Conservation (phyloP, 1,140 invertebrate genomes). For the Ephestia elutella region DNA sequence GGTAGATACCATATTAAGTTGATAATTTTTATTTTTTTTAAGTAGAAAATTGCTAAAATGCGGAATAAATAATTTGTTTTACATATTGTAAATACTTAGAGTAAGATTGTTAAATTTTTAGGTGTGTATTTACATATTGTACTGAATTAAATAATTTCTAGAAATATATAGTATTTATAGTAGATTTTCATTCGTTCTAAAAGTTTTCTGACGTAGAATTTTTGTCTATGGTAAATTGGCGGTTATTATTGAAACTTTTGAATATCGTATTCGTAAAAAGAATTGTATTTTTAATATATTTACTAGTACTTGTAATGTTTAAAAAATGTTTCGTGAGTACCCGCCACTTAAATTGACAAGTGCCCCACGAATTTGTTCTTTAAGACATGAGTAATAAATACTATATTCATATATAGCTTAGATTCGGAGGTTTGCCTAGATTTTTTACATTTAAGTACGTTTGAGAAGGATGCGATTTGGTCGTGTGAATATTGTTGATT, state of each 20-base stretch:
- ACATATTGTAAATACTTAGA: slow-evolving; percentile 48
- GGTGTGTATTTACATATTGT: slow-evolving; percentile 36
- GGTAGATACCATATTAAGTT: too few species aligned
- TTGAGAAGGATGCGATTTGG: not conserved
- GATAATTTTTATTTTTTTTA: not conserved
- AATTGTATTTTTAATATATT: slow-evolving; percentile 1
- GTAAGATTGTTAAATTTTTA: slow-evolving; percentile 58
- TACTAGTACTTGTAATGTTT: not conserved
- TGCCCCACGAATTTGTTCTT: not conserved
- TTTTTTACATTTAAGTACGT: not conserved
- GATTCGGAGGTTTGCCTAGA: not conserved
- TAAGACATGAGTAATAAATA: not conserved
- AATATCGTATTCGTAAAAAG: not conserved
- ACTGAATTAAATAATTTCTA: not conserved
- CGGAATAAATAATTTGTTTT: slow-evolving; percentile 2
- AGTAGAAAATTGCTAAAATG: slow-evolving; percentile 3
- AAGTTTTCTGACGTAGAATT: not conserved
- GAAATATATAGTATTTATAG: not conserved
- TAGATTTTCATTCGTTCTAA: not conserved
- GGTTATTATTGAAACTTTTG: slow-evolving; percentile 4
- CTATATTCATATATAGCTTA: not conserved
- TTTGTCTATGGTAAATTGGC: not conserved
- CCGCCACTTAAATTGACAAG: not conserved
- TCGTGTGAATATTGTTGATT: slow-evolving; percentile 1
- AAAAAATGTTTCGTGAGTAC: not conserved